Evolutionary conservation across 2,113 vertebrate genomes (phyloP).

Genomic region (Melanocharis versteri): DNA sequence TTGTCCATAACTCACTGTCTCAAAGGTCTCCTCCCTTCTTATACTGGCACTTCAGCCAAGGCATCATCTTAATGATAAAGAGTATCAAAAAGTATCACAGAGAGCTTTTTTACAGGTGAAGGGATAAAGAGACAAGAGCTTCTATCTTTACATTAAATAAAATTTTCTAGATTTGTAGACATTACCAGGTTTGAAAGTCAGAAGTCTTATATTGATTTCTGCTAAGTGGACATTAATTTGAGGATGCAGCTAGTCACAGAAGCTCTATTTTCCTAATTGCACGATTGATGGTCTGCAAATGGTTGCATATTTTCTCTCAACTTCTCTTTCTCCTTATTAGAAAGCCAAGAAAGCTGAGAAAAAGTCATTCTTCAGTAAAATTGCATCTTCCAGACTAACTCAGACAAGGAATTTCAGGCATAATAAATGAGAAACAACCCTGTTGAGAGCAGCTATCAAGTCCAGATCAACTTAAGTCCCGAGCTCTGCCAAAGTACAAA

Average conservation of each 20-base stretch:
- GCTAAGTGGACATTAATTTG: neutral
- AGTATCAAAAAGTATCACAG: neutral
- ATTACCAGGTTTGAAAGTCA: neutral
- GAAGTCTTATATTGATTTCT: neutral
- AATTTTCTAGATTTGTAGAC: neutral
- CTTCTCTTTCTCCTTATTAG: neutral
- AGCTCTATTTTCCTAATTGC: neutral
- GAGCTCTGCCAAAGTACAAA: neutral
- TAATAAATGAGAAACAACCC: neutral
- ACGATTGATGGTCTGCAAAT: neutral
- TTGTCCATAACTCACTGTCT: neutral
- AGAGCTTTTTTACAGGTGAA: neutral
- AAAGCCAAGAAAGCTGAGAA: neutral
- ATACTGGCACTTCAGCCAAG: neutral
- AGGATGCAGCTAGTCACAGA: neutral
- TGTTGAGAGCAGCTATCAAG: neutral
- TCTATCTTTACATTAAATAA: neutral
- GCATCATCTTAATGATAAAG: neutral
- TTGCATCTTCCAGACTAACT: neutral
- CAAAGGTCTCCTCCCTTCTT: neutral
- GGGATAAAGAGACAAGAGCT: neutral
- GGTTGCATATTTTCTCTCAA: neutral
- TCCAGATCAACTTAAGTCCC: neutral
- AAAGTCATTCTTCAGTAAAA: neutral
- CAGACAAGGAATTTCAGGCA: neutral